Base-by-base conservation (phyloP, 2,888 invertebrate species). In the Troides aeacus region DNA sequence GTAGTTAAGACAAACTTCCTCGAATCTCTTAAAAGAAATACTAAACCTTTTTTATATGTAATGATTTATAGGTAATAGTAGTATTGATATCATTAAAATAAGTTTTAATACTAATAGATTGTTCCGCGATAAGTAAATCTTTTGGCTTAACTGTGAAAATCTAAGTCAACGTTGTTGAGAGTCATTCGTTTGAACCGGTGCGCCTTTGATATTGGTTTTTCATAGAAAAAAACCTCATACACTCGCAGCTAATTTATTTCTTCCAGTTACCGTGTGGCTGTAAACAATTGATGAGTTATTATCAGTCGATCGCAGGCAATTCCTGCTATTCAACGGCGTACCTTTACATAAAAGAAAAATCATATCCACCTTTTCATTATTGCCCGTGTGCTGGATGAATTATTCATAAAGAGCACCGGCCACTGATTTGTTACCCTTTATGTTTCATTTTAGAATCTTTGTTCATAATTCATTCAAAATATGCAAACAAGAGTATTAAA, bases 251-350 rank as follows among this genome's bases (percentile, higher is more conserved):
- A 50, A 61, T 64, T 64, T 56, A 69, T 64, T 58, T 61, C 50
- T 60, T 69, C 56, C 39, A 66, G 62, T 46, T 50, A 39, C 69
- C 56, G 57, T 24, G 57, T 30, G 62, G 50, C 18, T 56, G 85
- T 87, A 88, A 89, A 91, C 90, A 91, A 90, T 90, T 84, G 85
- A 84, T 89, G 91, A 91, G 81, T 89, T 91, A 90, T 90, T 90
- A 90, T 90, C 90, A 82, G 76, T 90, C 91, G 80, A 72, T 78
- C 74, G 81, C 90, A 91, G 87, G 79, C 83, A 70, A 72, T 72
- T 61, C 68, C 71, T 59, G 72, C 82, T 78, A 83, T 84, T 84
- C 84, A 86, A 71, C 66, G 74, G 74, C 63, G 67, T 66, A 67
- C 71, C 69, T 68, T 67, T 67, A 72, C 66, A 78, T 83, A 85